These are phyloP conservation scores for Austrolebias charrua DNA, from an alignment of 2,797 vertebrate species.

Conservation along the genomic window DNA sequence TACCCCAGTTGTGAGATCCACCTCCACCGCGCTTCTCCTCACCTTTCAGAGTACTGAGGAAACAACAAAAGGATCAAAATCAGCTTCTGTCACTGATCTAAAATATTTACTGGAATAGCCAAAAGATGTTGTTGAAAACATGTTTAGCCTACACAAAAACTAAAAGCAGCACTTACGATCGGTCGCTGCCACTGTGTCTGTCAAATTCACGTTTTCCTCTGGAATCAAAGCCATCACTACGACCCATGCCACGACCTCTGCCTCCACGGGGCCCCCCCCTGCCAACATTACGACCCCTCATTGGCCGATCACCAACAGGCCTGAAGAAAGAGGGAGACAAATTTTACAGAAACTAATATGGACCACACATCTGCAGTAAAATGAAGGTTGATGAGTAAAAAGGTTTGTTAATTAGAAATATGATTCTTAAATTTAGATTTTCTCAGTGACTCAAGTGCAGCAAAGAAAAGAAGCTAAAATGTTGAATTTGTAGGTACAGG, in stretches of 20 bases:
- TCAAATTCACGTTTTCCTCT: constrained; percentile 98
- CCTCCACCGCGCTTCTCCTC: constrained; percentile 98
- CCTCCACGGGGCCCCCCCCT: constrained; percentile 82
- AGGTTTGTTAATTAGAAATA: too few relatives aligned
- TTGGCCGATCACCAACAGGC: constrained; percentile 79
- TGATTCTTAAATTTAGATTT: not conserved
- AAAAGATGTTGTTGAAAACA: too few relatives aligned
- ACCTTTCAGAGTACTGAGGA: constrained; percentile 90
- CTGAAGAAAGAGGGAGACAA: constrained; percentile 32
- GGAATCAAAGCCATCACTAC: constrained; percentile 94
- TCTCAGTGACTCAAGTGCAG: not conserved
- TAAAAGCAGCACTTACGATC: constrained; percentile 85
- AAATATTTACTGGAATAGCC: not conserved
- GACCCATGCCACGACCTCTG: constrained; percentile 91
- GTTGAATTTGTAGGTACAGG: too few relatives aligned
- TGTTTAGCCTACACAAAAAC: not conserved
- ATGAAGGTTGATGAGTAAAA: too few relatives aligned
- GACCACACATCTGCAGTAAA: too few relatives aligned
- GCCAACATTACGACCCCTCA: constrained; percentile 86
- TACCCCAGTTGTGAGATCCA: constrained; percentile 99
- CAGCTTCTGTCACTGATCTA: too few relatives aligned
- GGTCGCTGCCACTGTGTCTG: constrained; percentile 96
- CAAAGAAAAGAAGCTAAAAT: not conserved
- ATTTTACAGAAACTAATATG: not conserved
- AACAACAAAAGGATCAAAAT: constrained; percentile 75